phyloP scores from a whole-genome alignment of 2,113 vertebrate species.

The Perca fluviatilis region DNA sequence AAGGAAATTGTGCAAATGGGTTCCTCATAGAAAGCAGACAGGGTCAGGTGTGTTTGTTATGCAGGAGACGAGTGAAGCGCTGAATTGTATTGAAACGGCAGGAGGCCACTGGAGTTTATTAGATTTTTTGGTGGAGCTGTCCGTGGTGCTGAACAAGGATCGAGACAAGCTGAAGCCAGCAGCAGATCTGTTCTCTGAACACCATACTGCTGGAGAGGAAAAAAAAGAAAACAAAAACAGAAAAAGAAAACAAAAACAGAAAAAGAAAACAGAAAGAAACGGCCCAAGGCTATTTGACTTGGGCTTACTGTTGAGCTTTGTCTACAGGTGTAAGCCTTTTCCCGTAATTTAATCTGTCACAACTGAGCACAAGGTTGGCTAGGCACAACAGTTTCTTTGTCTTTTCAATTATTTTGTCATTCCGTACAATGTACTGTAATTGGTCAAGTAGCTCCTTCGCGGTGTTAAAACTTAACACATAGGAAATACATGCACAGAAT shows the following conservation, averaged over 20 bases:
- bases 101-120: slow-evolving; percentile 1
- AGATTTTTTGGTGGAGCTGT: background rate
- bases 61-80: slow-evolving; percentile 14
- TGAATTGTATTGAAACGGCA: slow-evolving; percentile 8
- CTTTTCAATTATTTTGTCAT: background rate
- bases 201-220: background rate
- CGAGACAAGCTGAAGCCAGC: background rate
- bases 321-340: slow-evolving; percentile 9
- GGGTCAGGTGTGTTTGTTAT: slow-evolving; percentile 24
- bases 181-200: background rate
- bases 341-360: slow-evolving; percentile 4
- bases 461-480: no score
- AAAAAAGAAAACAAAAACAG: background rate
- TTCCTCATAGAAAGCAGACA: background rate
- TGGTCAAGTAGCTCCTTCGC: background rate
- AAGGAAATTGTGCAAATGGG: background rate
- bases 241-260: background rate
- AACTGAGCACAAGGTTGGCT: background rate
- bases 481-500: background rate
- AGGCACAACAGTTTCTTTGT: background rate
- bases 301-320: background rate
- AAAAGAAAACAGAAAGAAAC: background rate
- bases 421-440: background rate
- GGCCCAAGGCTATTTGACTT: background rate
- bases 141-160: slow-evolving; percentile 25